phyloP scores from a whole-genome alignment of 2,797 vertebrate species.

The Falco concolor region DNA sequence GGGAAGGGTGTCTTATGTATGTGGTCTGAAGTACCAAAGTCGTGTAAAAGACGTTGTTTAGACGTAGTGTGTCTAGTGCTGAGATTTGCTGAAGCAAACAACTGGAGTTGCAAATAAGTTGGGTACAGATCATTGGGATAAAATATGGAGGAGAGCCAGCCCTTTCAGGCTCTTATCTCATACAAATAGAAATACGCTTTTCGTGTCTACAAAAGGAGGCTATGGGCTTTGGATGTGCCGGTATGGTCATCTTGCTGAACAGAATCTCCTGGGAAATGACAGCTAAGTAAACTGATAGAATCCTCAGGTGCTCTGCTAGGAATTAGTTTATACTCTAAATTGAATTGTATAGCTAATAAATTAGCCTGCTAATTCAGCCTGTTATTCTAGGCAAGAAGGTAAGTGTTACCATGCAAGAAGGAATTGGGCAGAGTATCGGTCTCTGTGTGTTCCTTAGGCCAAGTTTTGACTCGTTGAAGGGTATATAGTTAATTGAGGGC shows the following conservation, averaged over 20 bases:
- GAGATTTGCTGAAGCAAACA: background rate
- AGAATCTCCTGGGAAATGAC: background rate
- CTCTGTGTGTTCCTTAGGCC: background rate
- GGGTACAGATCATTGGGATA: accelerated
- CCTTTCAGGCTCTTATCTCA: accelerated
- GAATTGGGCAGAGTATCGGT: background rate
- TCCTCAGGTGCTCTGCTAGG: background rate
- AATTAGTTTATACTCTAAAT: background rate
- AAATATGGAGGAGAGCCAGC: background rate
- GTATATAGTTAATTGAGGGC: background rate
- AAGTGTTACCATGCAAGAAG: background rate
- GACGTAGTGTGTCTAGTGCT: accelerated
- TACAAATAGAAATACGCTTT: background rate
- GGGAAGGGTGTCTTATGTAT: background rate
- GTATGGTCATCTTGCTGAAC: accelerated
- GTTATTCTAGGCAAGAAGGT: background rate
- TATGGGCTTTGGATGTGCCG: background rate
- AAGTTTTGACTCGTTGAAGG: background rate
- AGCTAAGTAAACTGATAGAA: background rate
- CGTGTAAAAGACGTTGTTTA: background rate
- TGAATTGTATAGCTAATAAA: background rate
- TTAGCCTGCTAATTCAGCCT: background rate
- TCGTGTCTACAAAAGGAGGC: accelerated
- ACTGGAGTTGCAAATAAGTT: background rate
- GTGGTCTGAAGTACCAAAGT: accelerated